phyloP scores from a whole-genome alignment of 1,140 invertebrate genomes.

The Lycorma delicatula region DNA sequence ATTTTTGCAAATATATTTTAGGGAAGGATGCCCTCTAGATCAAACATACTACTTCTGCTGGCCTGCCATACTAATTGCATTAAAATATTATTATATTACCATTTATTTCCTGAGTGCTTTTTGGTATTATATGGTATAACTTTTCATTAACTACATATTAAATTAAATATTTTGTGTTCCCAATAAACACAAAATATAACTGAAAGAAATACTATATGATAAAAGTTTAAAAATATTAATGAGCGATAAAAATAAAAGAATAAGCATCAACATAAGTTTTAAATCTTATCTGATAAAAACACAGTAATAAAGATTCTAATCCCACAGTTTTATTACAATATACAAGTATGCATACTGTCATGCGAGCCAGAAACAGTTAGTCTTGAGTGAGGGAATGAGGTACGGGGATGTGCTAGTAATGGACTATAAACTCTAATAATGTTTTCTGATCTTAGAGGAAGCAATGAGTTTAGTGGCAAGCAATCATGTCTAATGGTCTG shows the following conservation, averaged over 20 bases:
- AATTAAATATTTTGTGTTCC: no score
- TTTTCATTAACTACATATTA: no score
- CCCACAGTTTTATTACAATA: not conserved
- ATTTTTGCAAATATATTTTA: no score
- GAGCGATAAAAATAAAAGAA: not conserved
- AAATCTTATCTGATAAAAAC: not conserved
- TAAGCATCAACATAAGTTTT: not conserved
- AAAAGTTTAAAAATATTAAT: not conserved
- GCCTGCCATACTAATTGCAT: no score
- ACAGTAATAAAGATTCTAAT: not conserved
- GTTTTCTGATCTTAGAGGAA: not conserved
- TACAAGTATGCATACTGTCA: not conserved
- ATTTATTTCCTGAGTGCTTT: no score
- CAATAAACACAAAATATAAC: no score
- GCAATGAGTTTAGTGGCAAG: not conserved
- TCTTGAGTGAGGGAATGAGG: not conserved
- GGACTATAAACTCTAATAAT: conserved; percentile 4
- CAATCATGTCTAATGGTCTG: conserved; percentile 3
- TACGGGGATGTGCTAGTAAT: not conserved
- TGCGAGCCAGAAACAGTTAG: not conserved
- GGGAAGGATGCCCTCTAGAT: no score
- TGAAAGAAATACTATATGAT: no score
- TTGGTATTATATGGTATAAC: no score
- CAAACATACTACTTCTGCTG: no score
- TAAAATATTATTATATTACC: no score